Percentiles rank a stretch among this genome's conserved stretches.
Evolutionary conservation across 2,797 vertebrate species (phyloP).

Genomic region (Cygnus olor): DNA sequence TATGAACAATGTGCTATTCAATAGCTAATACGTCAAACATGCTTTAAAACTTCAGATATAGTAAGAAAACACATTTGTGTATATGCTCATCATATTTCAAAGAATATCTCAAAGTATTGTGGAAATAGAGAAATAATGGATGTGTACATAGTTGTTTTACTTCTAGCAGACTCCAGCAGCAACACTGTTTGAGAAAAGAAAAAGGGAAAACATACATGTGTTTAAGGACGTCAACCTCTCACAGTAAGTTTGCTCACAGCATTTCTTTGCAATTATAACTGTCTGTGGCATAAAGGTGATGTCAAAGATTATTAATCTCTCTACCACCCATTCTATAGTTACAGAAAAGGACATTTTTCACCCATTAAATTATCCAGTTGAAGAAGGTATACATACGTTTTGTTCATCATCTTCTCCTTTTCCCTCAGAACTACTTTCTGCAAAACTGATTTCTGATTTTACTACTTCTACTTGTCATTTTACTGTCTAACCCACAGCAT

Average conservation of each 20-base stretch:
- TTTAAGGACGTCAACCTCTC: not conserved
- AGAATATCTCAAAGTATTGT: not conserved
- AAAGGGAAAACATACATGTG: accelerated
- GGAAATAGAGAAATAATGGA: not conserved
- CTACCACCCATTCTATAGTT: not conserved
- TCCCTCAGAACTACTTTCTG: not conserved
- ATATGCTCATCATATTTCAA: not conserved
- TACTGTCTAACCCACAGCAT: not conserved
- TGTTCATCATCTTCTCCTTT: not conserved
- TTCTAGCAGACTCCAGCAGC: not conserved
- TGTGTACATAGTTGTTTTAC: not conserved
- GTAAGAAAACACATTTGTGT: not conserved
- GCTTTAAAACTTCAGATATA: not conserved
- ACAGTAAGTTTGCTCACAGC: not conserved
- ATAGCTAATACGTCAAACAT: not conserved
- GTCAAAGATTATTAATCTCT: not conserved
- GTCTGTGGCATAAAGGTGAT: not conserved
- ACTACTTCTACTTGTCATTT: not conserved
- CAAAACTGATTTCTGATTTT: not conserved
- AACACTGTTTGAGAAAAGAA: not conserved
- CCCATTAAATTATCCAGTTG: not conserved
- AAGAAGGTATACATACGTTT: not conserved
- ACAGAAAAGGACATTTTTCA: not conserved
- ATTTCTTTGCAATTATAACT: not conserved
- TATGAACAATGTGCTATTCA: not conserved